These are phyloP conservation scores for Crossaster papposus DNA, from an alignment of 53 echinoderm and acorn worm species.

Conservation along the genomic window DNA sequence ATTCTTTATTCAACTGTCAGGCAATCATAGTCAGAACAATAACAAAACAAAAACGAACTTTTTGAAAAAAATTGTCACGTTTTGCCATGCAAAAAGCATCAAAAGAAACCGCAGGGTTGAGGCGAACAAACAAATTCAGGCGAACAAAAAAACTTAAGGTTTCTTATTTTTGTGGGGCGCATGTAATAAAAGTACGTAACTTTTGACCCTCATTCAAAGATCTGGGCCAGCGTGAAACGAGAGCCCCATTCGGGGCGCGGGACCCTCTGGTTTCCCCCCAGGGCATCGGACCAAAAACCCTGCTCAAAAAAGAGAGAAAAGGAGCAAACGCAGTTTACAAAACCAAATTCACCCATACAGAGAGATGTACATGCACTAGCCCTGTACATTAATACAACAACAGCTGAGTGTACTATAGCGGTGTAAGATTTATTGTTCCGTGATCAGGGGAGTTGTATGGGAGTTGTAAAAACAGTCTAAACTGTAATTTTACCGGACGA, in stretches of 20 bases:
- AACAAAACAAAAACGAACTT: background rate
- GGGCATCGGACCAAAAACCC: slow-evolving; percentile 35
- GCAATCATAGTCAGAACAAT: background rate
- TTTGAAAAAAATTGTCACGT: background rate
- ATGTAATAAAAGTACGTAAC: slow-evolving; percentile 7
- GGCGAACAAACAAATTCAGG: background rate
- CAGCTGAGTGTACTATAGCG: slow-evolving; percentile 47
- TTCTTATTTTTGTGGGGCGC: background rate
- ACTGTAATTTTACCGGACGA: slow-evolving; percentile 56
- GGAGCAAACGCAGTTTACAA: slow-evolving; percentile 32
- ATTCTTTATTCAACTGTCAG: background rate
- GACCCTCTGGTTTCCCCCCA: slow-evolving; percentile 10
- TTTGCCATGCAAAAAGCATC: background rate
- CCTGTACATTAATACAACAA: slow-evolving; percentile 31
- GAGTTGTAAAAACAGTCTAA: slow-evolving; percentile 54
- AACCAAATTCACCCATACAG: slow-evolving; percentile 10
- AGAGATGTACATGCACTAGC: background rate
- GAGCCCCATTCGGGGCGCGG: slow-evolving; percentile 3
- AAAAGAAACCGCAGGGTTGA: background rate
- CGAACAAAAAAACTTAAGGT: background rate
- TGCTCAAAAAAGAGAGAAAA: slow-evolving; percentile 38
- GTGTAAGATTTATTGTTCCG: slow-evolving; percentile 45
- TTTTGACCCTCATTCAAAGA: slow-evolving; percentile 55
- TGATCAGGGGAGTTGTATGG: slow-evolving; percentile 2
- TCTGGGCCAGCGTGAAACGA: slow-evolving; percentile 55